Base-by-base conservation (phyloP, 2,888 invertebrate genomes). In the Synanthedon andrenaeformis region DNA sequence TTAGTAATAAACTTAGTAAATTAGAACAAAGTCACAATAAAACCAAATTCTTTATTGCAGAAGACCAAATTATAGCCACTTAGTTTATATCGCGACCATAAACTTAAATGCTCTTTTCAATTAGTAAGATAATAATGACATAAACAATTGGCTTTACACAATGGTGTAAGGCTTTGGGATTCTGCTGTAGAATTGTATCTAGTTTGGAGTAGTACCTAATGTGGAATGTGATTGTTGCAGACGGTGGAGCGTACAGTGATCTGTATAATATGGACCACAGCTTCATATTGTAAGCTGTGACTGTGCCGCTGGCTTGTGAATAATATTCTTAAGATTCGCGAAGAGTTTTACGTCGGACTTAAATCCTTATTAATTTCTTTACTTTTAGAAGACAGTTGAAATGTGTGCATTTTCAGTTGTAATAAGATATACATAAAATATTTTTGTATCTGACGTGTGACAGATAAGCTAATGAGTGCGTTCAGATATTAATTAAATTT, bases 341-440 rank as follows among this genome's bases (percentile, higher is more conserved):
- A 69, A 71, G 70, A 66, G 70, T 68, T 65, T 51, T 51, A 53
- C 72, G 76, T 62, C 60, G 72, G 73, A 80, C 72, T 68, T 8
- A 35, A 35, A 68, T 71, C 70, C 72, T 67, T 66, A 75, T 76
- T 79, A 68, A 70, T 75, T 76, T 75, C 62, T 69, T 70, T 76
- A 75, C n/a, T 35, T 35, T 76, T 76, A 78, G 71, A 75, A 74
- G 72, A 74, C 72, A 79, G 74, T 76, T 70, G 75, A 54, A 70
- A 76, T 72, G 80, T 79, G 79, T 84, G 84, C 76, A 77, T 82
- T 83, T 85, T 82, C 70, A 73, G 79, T 81, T 80, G 76, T 80
- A 76, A 74, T 59, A 78, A 78, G 78, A 79, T 79, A 79, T 76
- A 45, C 35, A 35, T 35, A 80, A 23, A 73, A 80, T 84, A 82